Base-by-base conservation (phyloP, 2,113 vertebrate species). In the Brachyhypopomus gauderio region DNA sequence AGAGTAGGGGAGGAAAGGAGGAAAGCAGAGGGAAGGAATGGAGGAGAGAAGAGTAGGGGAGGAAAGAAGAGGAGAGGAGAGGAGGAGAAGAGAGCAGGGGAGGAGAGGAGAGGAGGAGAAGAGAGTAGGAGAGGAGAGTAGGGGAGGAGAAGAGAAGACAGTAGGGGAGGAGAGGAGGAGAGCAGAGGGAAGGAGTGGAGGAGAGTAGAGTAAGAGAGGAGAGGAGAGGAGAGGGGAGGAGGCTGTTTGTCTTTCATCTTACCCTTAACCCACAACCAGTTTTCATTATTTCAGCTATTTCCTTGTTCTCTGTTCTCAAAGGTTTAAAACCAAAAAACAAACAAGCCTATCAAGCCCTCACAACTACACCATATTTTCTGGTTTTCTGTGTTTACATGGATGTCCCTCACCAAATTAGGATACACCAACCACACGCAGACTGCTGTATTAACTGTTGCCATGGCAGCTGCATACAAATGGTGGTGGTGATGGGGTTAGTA, bases 381-480 rank as follows among this genome's bases (percentile, higher is more conserved):
- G 27, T 71, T 52, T 34, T 41, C 38, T 41, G 19, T 17, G 66
- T 12, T 11, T 16, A 22, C 58, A 27, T 38, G 63, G 48, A 34
- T 19, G 20, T 30, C 27, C 70, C 59, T 73, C 5, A 48, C n/a
- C 25, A 59, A 73, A 55, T 73, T 9, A 72, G 23, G 70, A 72
- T 25, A n/a, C 67, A 16, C 25, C 23, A 48, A 60, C 4, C 11
- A 45, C 75, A 56, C 17, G 20, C n/a, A 56, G 60, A 41, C 22
- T 80, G 70, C 34, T 4, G 41, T 58, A 67, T 55, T 55, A 74
- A 59, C 52, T n/a, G 77, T 80, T 82, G 73, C 75, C 69, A 78
- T 72, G 81, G 81, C 69, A 85, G 74, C 78, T 78, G 71, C 73
- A 64, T 62, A n/a, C 25, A 38, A 62, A 48, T 75, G 66, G 45